Evolutionary conservation across 2,797 vertebrate genomes (phyloP).

Genomic region (Myoxocephalus aenaeus): DNA sequence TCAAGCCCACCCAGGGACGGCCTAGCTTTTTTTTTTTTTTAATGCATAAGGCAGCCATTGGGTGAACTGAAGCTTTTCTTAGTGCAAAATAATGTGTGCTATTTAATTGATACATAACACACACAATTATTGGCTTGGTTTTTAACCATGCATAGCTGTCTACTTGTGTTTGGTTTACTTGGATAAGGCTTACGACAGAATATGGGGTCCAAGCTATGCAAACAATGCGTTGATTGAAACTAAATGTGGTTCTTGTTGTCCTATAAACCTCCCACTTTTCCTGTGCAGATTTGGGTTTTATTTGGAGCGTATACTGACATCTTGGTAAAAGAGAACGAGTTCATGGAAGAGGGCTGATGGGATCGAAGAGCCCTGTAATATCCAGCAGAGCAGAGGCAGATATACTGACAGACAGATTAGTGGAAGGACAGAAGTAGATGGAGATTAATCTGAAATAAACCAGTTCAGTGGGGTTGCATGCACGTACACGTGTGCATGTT

Average conservation of each 20-base stretch:
- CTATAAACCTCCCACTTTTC: neutral
- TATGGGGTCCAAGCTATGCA: too few species aligned
- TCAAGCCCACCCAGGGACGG: conserved; percentile 75
- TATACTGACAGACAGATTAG: conserved; percentile 55
- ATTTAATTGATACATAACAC: too few species aligned
- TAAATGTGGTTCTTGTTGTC: neutral
- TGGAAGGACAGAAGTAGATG: conserved; percentile 34
- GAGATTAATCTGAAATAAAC: conserved; percentile 67
- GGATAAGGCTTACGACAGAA: too few species aligned
- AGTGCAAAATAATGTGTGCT: too few species aligned
- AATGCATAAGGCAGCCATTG: too few species aligned
- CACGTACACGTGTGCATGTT: neutral
- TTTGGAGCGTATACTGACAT: neutral
- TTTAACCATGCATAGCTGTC: too few species aligned
- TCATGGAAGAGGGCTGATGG: conserved; percentile 3
- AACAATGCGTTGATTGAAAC: neutral
- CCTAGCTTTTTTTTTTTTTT: too few species aligned
- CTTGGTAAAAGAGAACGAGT: neutral
- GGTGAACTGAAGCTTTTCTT: too few species aligned
- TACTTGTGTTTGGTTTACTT: too few species aligned
- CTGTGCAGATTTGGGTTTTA: neutral
- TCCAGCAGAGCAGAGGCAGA: conserved; percentile 34
- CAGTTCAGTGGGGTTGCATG: conserved; percentile 40
- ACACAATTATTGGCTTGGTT: too few species aligned
- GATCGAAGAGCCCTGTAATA: neutral